These are phyloP conservation scores for Vanessa tameamea DNA, from an alignment of 1,140 invertebrate genomes.

Conservation along the genomic window DNA sequence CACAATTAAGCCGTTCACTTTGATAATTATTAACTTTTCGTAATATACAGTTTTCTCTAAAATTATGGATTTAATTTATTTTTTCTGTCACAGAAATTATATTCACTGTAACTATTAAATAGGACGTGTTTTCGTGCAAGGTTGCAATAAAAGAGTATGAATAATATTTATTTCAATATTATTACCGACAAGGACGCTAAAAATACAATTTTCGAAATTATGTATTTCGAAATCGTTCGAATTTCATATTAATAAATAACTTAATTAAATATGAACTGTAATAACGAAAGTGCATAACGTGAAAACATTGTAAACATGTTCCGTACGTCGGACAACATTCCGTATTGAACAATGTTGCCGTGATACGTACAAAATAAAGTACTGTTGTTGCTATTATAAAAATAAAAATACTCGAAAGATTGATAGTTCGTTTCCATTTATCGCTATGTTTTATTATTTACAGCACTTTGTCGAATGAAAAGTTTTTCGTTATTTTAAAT, in stretches of 20 bases:
- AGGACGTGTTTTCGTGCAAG: neutral
- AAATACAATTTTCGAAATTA: too few species aligned
- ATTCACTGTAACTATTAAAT: neutral
- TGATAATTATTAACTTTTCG: neutral
- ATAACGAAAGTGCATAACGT: neutral
- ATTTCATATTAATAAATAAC: too few species aligned
- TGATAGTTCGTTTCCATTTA: neutral
- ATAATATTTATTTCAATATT: neutral
- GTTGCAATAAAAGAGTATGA: neutral
- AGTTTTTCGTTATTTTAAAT: neutral
- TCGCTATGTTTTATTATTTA: neutral
- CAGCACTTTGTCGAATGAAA: neutral
- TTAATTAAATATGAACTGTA: too few species aligned
- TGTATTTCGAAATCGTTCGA: too few species aligned
- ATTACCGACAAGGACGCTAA: neutral
- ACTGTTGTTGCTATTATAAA: neutral
- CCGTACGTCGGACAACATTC: neutral
- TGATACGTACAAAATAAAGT: neutral
- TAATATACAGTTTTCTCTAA: neutral
- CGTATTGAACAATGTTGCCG: too few species aligned
- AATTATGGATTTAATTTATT: neutral
- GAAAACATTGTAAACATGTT: neutral
- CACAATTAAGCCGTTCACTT: neutral
- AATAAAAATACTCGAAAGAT: neutral
- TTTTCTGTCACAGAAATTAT: neutral